phyloP scores from a whole-genome alignment of 2,113 vertebrate species.

The Protobothrops flavoviridis region DNA sequence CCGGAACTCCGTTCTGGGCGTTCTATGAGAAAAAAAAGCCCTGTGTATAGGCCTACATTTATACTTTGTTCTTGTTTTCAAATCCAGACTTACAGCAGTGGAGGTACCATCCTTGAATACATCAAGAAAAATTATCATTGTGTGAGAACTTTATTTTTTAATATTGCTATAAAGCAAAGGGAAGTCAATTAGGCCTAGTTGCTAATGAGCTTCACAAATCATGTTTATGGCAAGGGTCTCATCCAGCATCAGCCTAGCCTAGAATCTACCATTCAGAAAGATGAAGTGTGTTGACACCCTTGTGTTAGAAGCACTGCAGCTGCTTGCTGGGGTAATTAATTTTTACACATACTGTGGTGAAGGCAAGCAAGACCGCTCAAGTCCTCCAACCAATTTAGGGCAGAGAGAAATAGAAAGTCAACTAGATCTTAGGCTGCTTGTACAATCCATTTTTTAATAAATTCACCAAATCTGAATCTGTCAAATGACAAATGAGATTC shows the following conservation, averaged over 20 bases:
- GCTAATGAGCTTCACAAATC: conserved; percentile 79
- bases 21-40: too few relatives aligned
- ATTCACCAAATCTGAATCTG: conserved; percentile 65
- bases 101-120: conserved; percentile 49
- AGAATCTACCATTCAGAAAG: conserved; percentile 67
- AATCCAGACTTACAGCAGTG: conserved; percentile 43
- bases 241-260: conserved; percentile 58
- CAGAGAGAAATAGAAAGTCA: conserved; percentile 55
- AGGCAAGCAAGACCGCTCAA: conserved; percentile 72
- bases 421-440: conserved; percentile 62
- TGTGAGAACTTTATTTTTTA: conserved; percentile 65
- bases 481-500: conserved; percentile 64
- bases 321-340: conserved; percentile 73
- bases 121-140: conserved; percentile 63
- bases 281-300: conserved; percentile 65
- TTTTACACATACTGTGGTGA: conserved; percentile 72
- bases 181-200: conserved; percentile 77
- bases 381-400: conserved; percentile 69
- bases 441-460: conserved; percentile 68
- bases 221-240: conserved; percentile 69
- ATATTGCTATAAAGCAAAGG: conserved; percentile 72
- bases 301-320: conserved; percentile 58
- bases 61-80: conserved; percentile 16
- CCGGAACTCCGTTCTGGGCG: too few relatives aligned
- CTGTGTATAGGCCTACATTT: not conserved